These are phyloP conservation scores for Eueides isabella DNA, from an alignment of 1,140 invertebrate species.

Conservation along the genomic window DNA sequence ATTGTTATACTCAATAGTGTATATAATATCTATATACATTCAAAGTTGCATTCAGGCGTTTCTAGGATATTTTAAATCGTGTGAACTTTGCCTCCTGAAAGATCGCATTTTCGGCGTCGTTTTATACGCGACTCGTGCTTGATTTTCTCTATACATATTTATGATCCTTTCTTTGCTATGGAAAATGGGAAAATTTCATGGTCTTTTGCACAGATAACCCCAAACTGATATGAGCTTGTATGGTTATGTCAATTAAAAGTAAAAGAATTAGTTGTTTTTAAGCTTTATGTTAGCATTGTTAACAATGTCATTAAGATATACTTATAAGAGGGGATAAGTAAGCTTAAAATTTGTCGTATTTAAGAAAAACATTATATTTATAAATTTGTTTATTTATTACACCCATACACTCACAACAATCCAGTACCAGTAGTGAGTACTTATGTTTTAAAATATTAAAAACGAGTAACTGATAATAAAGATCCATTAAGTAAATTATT, in stretches of 20 bases:
- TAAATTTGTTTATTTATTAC: too few relatives aligned
- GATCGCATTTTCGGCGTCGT: conserved; percentile 75
- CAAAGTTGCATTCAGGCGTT: conserved; percentile 22
- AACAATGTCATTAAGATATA: too few relatives aligned
- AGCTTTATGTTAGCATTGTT: too few relatives aligned
- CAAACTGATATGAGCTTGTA: conserved; percentile 1
- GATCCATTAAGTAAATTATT: conserved; percentile 28
- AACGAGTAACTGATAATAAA: neutral
- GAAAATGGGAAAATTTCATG: conserved; percentile 70
- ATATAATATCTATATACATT: neutral
- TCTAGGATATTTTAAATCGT: conserved; percentile 39
- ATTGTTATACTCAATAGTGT: too few relatives aligned
- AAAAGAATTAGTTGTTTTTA: neutral
- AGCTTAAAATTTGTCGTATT: too few relatives aligned
- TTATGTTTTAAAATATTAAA: neutral
- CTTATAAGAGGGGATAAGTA: neutral
- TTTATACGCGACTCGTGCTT: conserved; percentile 79
- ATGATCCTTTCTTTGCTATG: conserved; percentile 67
- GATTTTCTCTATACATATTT: conserved; percentile 81
- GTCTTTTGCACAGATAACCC: conserved; percentile 69
- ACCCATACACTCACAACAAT: too few relatives aligned
- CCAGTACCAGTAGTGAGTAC: too few relatives aligned
- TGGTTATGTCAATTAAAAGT: neutral
- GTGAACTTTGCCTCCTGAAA: conserved; percentile 59
- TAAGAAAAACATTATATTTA: too few relatives aligned